Conservation (phyloP, 2,888 invertebrate genomes). For the Kuschelorhynchus macadamiae region DNA sequence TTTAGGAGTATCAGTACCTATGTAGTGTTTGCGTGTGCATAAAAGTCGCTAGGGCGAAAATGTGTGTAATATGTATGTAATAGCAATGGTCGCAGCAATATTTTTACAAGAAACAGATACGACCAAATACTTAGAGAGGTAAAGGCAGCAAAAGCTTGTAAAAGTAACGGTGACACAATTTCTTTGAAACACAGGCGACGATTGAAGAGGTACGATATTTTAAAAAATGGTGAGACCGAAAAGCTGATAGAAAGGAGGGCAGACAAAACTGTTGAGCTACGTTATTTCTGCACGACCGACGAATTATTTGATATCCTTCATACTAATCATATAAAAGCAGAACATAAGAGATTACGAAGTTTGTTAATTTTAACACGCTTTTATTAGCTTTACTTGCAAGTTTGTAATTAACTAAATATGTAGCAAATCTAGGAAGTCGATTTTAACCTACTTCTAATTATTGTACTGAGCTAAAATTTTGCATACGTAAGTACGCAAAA, state of each 20-base stretch:
- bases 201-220: constrained; percentile 30
- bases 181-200: constrained; percentile 36
- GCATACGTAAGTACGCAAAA: too few species aligned
- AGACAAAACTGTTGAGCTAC: constrained; percentile 25
- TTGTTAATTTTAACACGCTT: too few species aligned
- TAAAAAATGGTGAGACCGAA: constrained; percentile 22
- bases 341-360: constrained; percentile 30
- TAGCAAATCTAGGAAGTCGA: too few species aligned
- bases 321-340: constrained; percentile 21
- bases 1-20: too few species aligned
- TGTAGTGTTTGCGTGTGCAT: too few species aligned
- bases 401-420: too few species aligned
- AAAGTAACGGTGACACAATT: constrained; percentile 19
- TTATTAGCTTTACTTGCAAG: too few species aligned
- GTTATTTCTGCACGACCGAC: constrained; percentile 37
- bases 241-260: constrained; percentile 23
- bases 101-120: constrained; percentile 22
- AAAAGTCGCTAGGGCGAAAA: too few species aligned
- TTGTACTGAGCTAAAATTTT: too few species aligned
- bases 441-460: too few species aligned
- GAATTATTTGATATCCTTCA: constrained; percentile 34
- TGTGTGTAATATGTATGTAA: constrained; percentile 1
- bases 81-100: constrained; percentile 20
- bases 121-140: constrained; percentile 19
- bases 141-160: constrained; percentile 6